phyloP scores from a whole-genome alignment of 2,888 invertebrate species.

The Eilema depressum region DNA sequence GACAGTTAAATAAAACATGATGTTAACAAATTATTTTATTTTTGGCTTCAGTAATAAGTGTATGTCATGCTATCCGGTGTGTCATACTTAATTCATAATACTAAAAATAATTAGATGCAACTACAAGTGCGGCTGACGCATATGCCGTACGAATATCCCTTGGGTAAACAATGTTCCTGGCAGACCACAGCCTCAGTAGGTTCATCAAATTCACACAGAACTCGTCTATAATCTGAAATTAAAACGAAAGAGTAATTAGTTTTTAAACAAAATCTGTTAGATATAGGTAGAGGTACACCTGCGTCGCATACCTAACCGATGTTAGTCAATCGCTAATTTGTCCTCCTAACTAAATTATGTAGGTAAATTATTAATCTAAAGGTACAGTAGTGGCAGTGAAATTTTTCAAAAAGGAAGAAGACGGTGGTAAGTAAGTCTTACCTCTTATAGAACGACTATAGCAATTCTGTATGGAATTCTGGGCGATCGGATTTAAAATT shows the following conservation, averaged over 20 bases:
- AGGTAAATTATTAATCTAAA: too few relatives aligned
- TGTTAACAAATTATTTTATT: conserved; percentile 34
- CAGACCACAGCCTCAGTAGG: conserved; percentile 69
- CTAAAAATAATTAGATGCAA: conserved; percentile 63
- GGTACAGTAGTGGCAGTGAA: too few relatives aligned
- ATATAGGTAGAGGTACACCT: neutral
- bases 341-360: too few relatives aligned
- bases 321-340: too few relatives aligned
- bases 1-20: conserved; percentile 14
- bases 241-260: neutral
- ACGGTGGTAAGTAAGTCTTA: too few relatives aligned
- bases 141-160: conserved; percentile 78
- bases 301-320: too few relatives aligned
- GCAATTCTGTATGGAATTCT: too few relatives aligned
- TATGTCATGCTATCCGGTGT: conserved; percentile 2
- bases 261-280: neutral
- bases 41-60: conserved; percentile 5
- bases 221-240: conserved; percentile 60
- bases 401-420: too few relatives aligned
- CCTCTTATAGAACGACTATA: too few relatives aligned
- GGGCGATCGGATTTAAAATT: too few relatives aligned
- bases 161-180: conserved; percentile 74
- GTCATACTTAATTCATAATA: conserved; percentile 23
- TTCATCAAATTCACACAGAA: conserved; percentile 68
- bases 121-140: conserved; percentile 75